Percentiles rank a stretch among this genome's conserved stretches.
phyloP scores from a whole-genome alignment of 2,888 invertebrate species.

The Erynnis tages region DNA sequence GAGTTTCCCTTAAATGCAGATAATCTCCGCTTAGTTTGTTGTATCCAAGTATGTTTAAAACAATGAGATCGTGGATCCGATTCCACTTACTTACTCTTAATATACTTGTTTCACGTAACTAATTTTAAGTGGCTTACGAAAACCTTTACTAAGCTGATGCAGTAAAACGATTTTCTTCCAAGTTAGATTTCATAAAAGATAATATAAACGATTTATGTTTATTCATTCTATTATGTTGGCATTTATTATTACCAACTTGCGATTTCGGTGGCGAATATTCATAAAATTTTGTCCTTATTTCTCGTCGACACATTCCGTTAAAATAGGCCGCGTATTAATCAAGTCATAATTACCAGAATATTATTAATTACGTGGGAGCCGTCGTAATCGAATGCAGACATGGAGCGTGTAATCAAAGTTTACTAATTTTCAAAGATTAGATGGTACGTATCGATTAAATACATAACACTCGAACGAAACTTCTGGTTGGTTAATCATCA shows the following conservation, averaged over 20 bases:
- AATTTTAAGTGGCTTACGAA: constrained; percentile 12
- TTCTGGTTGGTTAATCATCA: constrained; percentile 59
- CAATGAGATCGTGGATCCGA: constrained; percentile 18
- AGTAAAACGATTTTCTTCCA: not conserved
- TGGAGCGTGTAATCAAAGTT: constrained; percentile 49
- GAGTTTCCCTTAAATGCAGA: constrained; percentile 43
- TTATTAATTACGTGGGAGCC: constrained; percentile 25
- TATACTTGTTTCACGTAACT: constrained; percentile 17
- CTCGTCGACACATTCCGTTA: constrained; percentile 2
- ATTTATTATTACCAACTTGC: not conserved
- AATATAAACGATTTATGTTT: not conserved
- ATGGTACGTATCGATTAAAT: constrained; percentile 59
- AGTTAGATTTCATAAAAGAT: no score
- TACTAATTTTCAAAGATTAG: constrained; percentile 52
- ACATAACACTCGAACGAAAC: constrained; percentile 52
- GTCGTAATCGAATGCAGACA: constrained; percentile 35
- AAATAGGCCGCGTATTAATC: constrained; percentile 21
- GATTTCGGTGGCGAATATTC: not conserved
- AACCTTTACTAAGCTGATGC: constrained; percentile 1
- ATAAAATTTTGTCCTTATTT: constrained; percentile 11
- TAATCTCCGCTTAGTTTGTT: constrained; percentile 26
- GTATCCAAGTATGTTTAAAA: constrained; percentile 23
- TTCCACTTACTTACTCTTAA: constrained; percentile 14
- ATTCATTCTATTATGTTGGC: no score
- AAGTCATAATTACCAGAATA: constrained; percentile 25